Percentiles rank a stretch among this genome's conserved stretches.
phyloP scores from a whole-genome alignment of 2,888 invertebrate species.

The Disparrhopalites patrizii region DNA sequence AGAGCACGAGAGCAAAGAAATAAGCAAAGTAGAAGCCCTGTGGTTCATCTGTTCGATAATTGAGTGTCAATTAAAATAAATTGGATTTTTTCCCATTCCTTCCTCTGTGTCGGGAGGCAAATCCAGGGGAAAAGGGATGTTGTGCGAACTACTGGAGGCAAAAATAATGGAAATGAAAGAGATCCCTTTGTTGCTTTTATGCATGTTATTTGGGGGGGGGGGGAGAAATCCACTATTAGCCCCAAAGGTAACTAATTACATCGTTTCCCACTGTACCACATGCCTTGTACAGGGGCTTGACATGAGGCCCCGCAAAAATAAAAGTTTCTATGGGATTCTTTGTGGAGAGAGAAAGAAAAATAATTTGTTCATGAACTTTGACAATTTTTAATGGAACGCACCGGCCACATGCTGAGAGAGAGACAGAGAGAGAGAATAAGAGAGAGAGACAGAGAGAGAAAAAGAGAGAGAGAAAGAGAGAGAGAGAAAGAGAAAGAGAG shows the following conservation, averaged over 20 bases:
- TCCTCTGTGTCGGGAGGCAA: background rate
- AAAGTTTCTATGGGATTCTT: no score
- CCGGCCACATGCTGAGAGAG: background rate
- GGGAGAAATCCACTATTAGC: no score
- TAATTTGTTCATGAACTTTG: background rate
- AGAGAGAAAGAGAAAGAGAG: background rate
- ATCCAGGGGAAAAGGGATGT: no score
- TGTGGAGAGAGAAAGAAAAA: background rate
- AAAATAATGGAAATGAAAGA: no score
- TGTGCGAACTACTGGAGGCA: no score
- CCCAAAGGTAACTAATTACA: no score
- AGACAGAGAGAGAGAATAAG: background rate
- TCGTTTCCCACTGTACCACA: no score
- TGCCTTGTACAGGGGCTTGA: no score
- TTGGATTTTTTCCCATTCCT: background rate
- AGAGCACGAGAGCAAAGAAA: background rate
- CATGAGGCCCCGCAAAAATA: no score
- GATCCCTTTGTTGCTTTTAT: no score
- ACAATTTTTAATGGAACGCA: background rate
- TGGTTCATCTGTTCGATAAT: background rate
- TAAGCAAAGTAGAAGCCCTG: background rate
- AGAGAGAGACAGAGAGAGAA: background rate
- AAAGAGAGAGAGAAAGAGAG: constrained; percentile 1
- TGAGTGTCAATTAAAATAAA: constrained; percentile 16
- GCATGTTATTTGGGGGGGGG: no score